Base-by-base conservation (phyloP, 2,888 invertebrate species). In the Callyntrura guangdongensis region DNA sequence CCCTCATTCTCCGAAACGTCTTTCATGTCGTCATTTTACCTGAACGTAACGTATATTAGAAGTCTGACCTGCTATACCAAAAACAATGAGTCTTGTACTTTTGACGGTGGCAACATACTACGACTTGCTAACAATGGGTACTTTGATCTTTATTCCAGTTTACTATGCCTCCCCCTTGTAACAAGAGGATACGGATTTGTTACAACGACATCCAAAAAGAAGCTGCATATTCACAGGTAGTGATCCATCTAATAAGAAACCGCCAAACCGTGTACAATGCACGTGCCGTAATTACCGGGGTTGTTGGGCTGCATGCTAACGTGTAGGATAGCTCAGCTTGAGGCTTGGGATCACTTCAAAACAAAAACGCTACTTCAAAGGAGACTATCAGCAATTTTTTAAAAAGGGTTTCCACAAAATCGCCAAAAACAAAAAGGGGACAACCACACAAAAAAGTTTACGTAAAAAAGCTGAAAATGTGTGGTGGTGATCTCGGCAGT, bases 71-170 rank as follows among this genome's bases (percentile, higher is more conserved):
- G 8, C 14, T 79, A 59, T 8, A 11, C 47, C 82, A 61, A 56
- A 72, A 20, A 47, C 56, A 17, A 27, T 79, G 56, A 79, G 56
- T 53, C 64, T 79, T 79, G 53, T 86, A 77, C 64, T 86, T 77
- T 77, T 49, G 81, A 81, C 6, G 36, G 36, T 6, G 36, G 36
- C 36, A 36, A 6, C n/a, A 53, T 12, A 5, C 11, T 36, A 2
- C 36, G 6, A 36, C 36, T 36, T 36, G n/a, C 36, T 6, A 20
- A 47, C 56, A 36, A 59, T 79, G 56, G 56, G 56, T 56, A 79
- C 87, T 81, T 72, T 86, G 86, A 86, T 86, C 86, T 77, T 49
- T 11, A 74, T 86, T 77, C 36, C 77, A 72, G 22, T 27, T 25
- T 14, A n/a, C 64, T 14, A 9, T 49, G 8, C 64, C 11, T 25